Evolutionary conservation across 2,797 vertebrate species (phyloP).

Genomic region (Selene dorsalis): DNA sequence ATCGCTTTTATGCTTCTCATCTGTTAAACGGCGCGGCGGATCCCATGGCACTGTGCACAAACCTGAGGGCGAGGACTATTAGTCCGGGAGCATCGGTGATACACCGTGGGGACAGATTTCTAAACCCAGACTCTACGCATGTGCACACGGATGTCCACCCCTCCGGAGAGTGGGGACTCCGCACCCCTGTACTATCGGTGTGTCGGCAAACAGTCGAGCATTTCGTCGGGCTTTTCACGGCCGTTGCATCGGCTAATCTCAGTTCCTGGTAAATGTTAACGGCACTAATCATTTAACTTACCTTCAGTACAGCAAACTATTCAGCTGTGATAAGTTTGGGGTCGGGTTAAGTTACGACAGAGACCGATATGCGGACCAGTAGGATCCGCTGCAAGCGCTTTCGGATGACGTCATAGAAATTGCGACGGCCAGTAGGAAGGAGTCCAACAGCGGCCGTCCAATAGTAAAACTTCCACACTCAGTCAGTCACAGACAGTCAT

Average conservation of each 20-base stretch:
- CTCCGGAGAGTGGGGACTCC: no score
- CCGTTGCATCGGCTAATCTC: no score
- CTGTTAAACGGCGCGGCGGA: not conserved
- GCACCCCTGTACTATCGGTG: no score
- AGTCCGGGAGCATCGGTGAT: not conserved
- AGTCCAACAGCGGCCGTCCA: not conserved
- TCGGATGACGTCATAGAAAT: not conserved
- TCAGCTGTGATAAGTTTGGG: not conserved
- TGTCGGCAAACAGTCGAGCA: no score
- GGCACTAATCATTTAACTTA: not conserved
- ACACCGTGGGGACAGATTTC: not conserved
- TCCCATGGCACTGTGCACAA: not conserved
- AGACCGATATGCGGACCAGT: no score
- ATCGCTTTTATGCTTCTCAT: no score
- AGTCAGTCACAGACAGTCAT: not conserved
- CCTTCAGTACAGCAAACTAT: not conserved
- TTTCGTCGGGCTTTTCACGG: no score
- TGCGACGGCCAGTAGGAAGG: not conserved
- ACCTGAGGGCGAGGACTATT: not conserved
- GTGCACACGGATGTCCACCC: no score
- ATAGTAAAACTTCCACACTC: not conserved
- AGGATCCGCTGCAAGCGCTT: not conserved
- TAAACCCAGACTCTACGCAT: no score
- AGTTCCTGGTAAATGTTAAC: no score
- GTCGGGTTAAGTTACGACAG: no score